Base-by-base conservation (phyloP, 2,888 invertebrate species). In the Lobophora halterata region DNA sequence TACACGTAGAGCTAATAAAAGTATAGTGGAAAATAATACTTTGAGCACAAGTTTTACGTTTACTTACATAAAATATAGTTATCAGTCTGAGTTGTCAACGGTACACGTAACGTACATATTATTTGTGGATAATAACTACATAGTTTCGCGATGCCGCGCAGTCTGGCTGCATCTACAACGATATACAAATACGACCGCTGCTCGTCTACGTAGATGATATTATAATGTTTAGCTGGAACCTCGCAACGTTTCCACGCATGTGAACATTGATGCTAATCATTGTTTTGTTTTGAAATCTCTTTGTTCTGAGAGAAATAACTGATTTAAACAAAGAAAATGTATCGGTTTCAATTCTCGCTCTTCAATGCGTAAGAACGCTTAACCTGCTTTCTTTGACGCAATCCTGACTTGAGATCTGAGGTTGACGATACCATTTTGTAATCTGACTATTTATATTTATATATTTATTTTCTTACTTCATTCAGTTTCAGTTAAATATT, bases 81-180 rank as follows among this genome's bases (percentile, higher is more conserved):
- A 67, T 68, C 65, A 46, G 40, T 43, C 43, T 50, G 25, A 20
- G 47, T 52, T 46, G 44, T 41, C 39, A 48, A 38, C 44, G 35
- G 42, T 42, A 33, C 35, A 36, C 40, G 36, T 46, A n/a, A n/a
- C n/a, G n/a, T n/a, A n/a, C n/a, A n/a, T n/a, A n/a, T n/a, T n/a
- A 47, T 47, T 41, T 39, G 42, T 40, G 39, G 34, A 38, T 38
- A 41, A 46, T 35, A 33, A 44, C 43, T 28, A 33, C 41, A 47
- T 46, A 40, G 47, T 50, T 49, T 49, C 24, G 40, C 37, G 61
- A 52, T 50, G 60, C 46, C 60, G 52, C 49, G 55, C 61, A 49
- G 62, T 62, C 64, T 61, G 53, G 30, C 24, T 28, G 29, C 27
- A 44, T 44, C 29, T 12, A 28, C 41, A 33, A 43, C 38, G 38